phyloP scores from a whole-genome alignment of 2,797 vertebrate genomes.

The Coregonus ussuriensis region DNA sequence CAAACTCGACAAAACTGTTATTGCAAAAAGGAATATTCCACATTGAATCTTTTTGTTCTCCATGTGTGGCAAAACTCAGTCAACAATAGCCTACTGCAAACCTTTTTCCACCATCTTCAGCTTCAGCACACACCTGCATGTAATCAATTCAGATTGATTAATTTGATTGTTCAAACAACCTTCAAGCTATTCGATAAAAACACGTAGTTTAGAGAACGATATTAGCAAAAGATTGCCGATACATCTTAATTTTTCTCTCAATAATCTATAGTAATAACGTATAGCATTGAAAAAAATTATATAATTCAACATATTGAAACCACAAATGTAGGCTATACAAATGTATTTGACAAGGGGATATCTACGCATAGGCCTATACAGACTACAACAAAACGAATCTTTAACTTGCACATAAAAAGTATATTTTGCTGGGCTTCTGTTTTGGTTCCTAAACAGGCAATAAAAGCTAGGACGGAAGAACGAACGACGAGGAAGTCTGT shows the following conservation, averaged over 20 bases:
- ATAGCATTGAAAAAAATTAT: neutral
- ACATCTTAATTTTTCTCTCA: neutral
- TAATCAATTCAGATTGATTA: neutral
- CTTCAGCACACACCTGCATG: neutral
- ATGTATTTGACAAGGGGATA: neutral
- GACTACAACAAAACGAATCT: constrained; percentile 49
- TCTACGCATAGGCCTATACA: constrained; percentile 10
- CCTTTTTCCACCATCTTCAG: neutral
- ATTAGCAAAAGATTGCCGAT: neutral
- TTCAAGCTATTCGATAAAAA: neutral
- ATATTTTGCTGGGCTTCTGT: constrained; percentile 63
- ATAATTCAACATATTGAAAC: neutral
- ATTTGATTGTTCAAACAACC: neutral
- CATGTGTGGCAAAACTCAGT: no score
- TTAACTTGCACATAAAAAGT: constrained; percentile 51
- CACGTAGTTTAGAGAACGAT: neutral
- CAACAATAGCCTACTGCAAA: neutral
- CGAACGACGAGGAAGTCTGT: constrained; percentile 75
- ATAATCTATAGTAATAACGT: neutral
- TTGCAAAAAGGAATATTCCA: neutral
- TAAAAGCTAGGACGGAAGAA: constrained; percentile 75
- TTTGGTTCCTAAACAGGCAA: constrained; percentile 64
- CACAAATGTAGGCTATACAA: neutral
- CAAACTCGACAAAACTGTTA: neutral
- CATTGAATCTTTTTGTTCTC: neutral